A percentile compares a stretch with the other conserved stretches of the same genome.
Conservation (phyloP, 2,113 vertebrate species). For the Archocentrus centrarchus region DNA sequence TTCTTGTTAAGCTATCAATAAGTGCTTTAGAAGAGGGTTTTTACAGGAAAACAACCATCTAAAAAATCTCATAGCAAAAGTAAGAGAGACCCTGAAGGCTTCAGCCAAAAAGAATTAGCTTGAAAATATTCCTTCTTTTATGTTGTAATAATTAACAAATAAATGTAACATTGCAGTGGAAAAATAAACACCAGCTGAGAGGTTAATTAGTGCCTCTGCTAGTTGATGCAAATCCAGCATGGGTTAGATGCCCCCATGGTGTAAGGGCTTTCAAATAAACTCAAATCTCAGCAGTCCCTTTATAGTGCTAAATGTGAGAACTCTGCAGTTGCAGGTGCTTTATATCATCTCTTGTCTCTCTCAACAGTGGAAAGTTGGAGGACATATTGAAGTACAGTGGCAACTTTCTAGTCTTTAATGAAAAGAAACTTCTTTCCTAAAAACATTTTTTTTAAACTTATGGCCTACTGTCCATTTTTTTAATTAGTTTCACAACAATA, state of each 20-base stretch:
- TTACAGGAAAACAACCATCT: not conserved
- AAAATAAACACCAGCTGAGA: conserved; percentile 29
- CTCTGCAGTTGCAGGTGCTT: not conserved
- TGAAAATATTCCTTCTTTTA: not conserved
- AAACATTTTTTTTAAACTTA: not conserved
- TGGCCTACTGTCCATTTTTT: no score
- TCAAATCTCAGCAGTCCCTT: not conserved
- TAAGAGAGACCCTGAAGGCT: not conserved
- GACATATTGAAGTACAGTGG: not conserved
- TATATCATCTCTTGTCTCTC: not conserved
- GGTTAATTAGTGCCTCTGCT: conserved; percentile 32
- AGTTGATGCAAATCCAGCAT: conserved; percentile 24
- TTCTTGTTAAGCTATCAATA: not conserved
- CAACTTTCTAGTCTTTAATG: not conserved
- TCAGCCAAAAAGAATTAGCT: not conserved
- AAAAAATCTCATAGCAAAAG: not conserved
- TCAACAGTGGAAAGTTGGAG: not conserved
- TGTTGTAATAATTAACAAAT: not conserved
- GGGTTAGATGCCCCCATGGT: not conserved
- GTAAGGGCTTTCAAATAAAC: not conserved
- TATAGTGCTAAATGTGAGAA: not conserved
- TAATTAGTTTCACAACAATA: not conserved
- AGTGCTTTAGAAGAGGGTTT: not conserved
- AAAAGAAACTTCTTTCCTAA: no score
- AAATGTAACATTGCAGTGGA: not conserved